phyloP scores from a whole-genome alignment of 2,113 vertebrate genomes.

The Stigmatopora argus region DNA sequence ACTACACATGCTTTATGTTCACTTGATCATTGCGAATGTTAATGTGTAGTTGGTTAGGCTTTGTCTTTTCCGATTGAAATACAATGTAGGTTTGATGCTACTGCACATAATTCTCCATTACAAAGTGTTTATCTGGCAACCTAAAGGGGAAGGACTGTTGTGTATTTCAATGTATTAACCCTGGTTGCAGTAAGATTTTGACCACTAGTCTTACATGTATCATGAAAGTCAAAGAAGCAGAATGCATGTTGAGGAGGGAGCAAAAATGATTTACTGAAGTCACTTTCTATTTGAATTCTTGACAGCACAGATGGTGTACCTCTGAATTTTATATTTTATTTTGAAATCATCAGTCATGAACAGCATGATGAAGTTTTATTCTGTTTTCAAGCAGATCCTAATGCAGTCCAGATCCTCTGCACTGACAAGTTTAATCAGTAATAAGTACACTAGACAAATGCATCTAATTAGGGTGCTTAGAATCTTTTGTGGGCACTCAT shows the following conservation, averaged over 20 bases:
- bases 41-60: too few relatives aligned
- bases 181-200: too few relatives aligned
- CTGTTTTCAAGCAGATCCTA: slow-evolving; percentile 27
- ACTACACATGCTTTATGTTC: too few relatives aligned
- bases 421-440: slow-evolving; percentile 28
- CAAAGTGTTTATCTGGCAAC: too few relatives aligned
- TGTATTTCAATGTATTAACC: too few relatives aligned
- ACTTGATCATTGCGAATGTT: too few relatives aligned
- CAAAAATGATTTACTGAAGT: not conserved
- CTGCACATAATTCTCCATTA: too few relatives aligned
- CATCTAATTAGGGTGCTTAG: slow-evolving; percentile 30
- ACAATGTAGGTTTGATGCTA: too few relatives aligned
- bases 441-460: slow-evolving; percentile 20
- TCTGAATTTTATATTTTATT: slow-evolving; percentile 9
- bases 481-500: not conserved
- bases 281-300: slow-evolving; percentile 20
- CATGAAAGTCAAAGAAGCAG: slow-evolving; percentile 18
- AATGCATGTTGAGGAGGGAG: slow-evolving; percentile 12
- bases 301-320: slow-evolving; percentile 6
- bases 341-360: slow-evolving; percentile 31
- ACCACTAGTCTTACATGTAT: too few relatives aligned
- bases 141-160: too few relatives aligned
- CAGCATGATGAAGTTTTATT: slow-evolving; percentile 36
- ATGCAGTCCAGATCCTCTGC: slow-evolving; percentile 29
- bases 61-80: too few relatives aligned